Evolutionary conservation across 1,140 invertebrate genomes (phyloP).

Genomic region (Acyrthosiphon pisum): DNA sequence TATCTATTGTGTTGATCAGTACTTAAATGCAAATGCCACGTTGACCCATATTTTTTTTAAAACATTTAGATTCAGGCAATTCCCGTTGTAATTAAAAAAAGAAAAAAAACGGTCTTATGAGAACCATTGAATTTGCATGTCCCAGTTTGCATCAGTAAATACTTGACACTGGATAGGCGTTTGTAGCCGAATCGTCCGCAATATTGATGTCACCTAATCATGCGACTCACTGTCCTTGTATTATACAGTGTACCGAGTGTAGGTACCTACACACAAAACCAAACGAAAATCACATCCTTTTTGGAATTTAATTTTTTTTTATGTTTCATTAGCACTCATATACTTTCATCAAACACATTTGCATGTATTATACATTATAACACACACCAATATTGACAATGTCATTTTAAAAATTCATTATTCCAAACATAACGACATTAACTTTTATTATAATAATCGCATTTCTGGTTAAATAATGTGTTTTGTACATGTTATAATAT

Average conservation of each 20-base stretch:
- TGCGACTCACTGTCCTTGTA: neutral
- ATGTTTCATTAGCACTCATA: neutral
- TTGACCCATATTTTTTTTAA: neutral
- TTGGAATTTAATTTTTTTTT: neutral
- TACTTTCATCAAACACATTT: neutral
- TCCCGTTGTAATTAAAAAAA: neutral
- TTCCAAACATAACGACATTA: neutral
- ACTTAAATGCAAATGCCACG: neutral
- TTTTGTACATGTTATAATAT: neutral
- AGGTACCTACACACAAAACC: neutral
- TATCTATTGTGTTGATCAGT: neutral
- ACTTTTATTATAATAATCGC: too few species aligned
- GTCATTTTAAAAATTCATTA: neutral
- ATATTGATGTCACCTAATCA: neutral
- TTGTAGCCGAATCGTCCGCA: neutral
- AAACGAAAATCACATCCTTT: neutral
- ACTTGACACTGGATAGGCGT: neutral
- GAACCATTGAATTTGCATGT: neutral
- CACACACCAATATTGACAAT: neutral
- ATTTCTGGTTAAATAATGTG: neutral
- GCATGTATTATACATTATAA: neutral
- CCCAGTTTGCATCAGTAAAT: neutral
- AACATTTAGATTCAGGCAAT: neutral
- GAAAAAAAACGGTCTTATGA: neutral
- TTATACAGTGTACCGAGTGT: neutral